phyloP scores from a whole-genome alignment of 2,797 vertebrate genomes.

The Semaprochilodus insignis region DNA sequence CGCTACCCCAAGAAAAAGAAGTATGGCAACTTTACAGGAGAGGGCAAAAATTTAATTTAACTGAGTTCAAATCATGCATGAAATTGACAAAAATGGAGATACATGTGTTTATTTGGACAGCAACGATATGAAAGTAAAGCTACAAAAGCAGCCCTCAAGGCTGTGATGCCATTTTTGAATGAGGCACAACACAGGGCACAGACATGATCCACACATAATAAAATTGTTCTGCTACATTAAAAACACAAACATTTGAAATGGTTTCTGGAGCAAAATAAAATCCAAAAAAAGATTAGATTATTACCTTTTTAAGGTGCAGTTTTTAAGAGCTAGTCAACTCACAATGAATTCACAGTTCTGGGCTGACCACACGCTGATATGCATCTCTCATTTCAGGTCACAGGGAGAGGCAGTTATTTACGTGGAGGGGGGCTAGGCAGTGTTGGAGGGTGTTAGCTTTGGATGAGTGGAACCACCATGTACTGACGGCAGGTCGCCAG shows the following conservation, averaged over 20 bases:
- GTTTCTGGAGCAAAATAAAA: not conserved
- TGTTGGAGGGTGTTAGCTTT: constrained; percentile 44
- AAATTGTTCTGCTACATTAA: not conserved
- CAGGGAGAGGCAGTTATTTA: constrained; percentile 25
- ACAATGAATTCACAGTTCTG: no score
- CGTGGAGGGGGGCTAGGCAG: not conserved
- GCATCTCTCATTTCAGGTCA: constrained; percentile 1
- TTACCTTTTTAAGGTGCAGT: not conserved
- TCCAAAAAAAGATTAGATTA: not conserved
- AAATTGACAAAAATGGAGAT: no score
- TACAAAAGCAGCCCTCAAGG: no score
- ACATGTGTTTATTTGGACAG: no score
- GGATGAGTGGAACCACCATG: constrained; percentile 19
- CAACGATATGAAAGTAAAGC: no score
- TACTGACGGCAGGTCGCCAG: constrained; percentile 52
- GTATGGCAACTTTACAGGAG: no score
- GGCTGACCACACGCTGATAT: not conserved
- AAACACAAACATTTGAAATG: not conserved
- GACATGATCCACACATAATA: not conserved
- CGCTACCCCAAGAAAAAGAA: no score
- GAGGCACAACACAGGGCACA: not conserved
- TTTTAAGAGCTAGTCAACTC: not conserved
- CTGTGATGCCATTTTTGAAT: no score
- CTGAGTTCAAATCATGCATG: no score
- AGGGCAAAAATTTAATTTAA: no score